phyloP scores from a whole-genome alignment of 2,113 vertebrate genomes.

The Melierax canorus region DNA sequence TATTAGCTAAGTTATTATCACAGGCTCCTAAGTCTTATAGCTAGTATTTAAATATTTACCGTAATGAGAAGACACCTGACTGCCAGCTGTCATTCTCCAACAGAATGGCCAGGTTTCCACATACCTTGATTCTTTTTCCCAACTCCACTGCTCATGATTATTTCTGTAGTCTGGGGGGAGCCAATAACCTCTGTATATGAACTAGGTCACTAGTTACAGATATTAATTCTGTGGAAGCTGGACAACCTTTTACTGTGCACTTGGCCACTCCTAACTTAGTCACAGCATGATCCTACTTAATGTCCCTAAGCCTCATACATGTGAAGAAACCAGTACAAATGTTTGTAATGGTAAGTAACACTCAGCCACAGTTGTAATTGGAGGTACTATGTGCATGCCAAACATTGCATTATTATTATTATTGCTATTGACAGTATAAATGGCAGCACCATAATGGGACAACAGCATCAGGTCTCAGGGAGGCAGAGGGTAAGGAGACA shows the following conservation, averaged over 20 bases:
- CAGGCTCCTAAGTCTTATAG: background rate
- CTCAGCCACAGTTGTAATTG: background rate
- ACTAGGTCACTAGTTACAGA: background rate
- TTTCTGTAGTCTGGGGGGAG: background rate
- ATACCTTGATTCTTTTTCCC: background rate
- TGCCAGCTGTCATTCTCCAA: background rate
- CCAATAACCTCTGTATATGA: background rate
- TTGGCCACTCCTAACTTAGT: background rate
- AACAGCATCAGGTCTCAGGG: slow-evolving; percentile 15
- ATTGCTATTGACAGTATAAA: background rate
- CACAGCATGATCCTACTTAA: background rate
- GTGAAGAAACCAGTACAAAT: background rate
- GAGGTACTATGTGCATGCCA: background rate
- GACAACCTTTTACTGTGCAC: background rate
- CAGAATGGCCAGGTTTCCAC: background rate
- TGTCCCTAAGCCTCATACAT: accelerated
- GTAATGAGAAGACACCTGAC: accelerated
- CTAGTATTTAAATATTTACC: background rate
- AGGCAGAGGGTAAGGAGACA: slow-evolving; percentile 51
- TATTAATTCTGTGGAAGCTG: background rate
- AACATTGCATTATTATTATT: background rate
- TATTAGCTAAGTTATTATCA: background rate
- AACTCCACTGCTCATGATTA: background rate
- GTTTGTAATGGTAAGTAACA: background rate
- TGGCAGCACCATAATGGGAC: slow-evolving; percentile 8